Base-by-base conservation (phyloP, 2,888 invertebrate genomes). In the Drosophila robusta region DNA sequence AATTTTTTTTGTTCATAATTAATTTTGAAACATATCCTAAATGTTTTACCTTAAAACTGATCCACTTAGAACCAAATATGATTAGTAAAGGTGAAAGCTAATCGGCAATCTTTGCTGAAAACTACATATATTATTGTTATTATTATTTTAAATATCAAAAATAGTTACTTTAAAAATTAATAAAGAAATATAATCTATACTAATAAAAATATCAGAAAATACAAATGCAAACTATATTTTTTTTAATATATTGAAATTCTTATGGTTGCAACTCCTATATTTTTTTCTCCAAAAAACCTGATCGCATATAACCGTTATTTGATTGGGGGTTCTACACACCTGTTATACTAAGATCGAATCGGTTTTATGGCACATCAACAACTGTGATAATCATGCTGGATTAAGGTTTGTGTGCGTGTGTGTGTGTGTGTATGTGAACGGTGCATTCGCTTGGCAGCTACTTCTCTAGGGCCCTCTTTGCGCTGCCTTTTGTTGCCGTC, bases 341-440 rank as follows among this genome's bases (percentile, higher is more conserved):
- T 78, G 74, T 57, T 70, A 70, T 75, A 42, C 39, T 8, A 36
- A n/a, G 57, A 60, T 66, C 32, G 36, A 61, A 58, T 67, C 57
- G 52, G 34, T 67, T 78, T 78, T 62, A 61, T 62, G 74, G 46
- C 75, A 32, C 52, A 62, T 78, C 68, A 67, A 55, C 61, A 67
- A 58, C 68, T 62, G 38, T 41, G 75, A 55, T 73, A 58, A 78
- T 74, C 50, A 62, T 36, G 45, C 68, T n/a, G 12, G 66, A 56
- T 68, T 18, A 45, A 62, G 26, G 22, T 12, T 32, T 16, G n/a
- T 18, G 36, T 26, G 24, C 16, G 49, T 38, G 18, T 24, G 26
- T 47, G 52, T 45, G 26, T 16, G 3, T 34, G 42, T 26, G 12
- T 11, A 44, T 54, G 34, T 62, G 24, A 50, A 45, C 38, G 57